Percentiles rank a stretch among this genome's conserved stretches.
phyloP scores from a whole-genome alignment of 2,113 vertebrate genomes.

The Oryzias curvinotus region DNA sequence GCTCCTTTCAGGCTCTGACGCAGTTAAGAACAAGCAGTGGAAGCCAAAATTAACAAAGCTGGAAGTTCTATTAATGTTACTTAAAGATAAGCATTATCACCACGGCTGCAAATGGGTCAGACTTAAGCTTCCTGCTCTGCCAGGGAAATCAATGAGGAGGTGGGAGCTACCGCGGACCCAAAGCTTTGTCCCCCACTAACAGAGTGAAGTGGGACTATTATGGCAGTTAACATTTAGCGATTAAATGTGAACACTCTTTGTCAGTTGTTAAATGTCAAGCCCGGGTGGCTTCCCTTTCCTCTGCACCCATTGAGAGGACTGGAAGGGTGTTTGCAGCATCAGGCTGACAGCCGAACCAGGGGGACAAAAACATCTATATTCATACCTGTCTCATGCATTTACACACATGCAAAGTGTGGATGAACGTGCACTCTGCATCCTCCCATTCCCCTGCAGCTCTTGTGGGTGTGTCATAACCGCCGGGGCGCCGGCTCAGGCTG shows the following conservation, averaged over 20 bases:
- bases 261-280: constrained; percentile 77
- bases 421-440: constrained; percentile 3
- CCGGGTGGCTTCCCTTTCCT: constrained; percentile 40
- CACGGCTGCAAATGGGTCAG: constrained; percentile 50
- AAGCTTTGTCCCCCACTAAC: constrained; percentile 46
- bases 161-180: constrained; percentile 27
- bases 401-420: constrained; percentile 22
- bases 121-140: constrained; percentile 45
- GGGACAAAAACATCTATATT: constrained; percentile 39
- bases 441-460: neutral
- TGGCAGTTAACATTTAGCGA: constrained; percentile 73
- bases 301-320: constrained; percentile 11
- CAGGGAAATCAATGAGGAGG: constrained; percentile 38
- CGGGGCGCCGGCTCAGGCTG: constrained; percentile 47
- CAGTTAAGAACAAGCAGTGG: constrained; percentile 18
- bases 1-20: constrained; percentile 5
- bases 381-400: constrained; percentile 43
- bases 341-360: constrained; percentile 43
- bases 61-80: constrained; percentile 43
- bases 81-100: constrained; percentile 34
- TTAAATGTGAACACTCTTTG: constrained; percentile 77
- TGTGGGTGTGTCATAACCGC: constrained; percentile 33
- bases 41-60: constrained; percentile 42
- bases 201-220: constrained; percentile 60
- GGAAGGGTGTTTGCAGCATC: constrained; percentile 6